These are phyloP conservation scores for Drosophila robusta DNA, from an alignment of 2,888 invertebrate genomes.

Conservation along the genomic window DNA sequence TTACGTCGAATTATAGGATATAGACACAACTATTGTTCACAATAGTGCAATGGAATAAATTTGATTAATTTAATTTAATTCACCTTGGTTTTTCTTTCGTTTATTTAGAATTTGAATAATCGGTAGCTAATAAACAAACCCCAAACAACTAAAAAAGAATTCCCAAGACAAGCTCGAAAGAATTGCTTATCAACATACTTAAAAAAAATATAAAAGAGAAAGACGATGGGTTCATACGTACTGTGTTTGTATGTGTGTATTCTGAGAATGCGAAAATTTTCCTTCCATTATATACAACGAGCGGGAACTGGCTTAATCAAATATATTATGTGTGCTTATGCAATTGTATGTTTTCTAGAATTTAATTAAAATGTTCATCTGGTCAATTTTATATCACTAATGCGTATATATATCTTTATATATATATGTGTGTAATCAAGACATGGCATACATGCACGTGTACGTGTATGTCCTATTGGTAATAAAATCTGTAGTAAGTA, in stretches of 20 bases:
- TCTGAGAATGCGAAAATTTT: constrained; percentile 12
- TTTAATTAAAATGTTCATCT: constrained; percentile 21
- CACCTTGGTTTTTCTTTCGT: background rate
- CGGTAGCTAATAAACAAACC: background rate
- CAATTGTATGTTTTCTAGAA: constrained; percentile 4
- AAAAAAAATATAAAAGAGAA: background rate
- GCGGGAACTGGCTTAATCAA: constrained; percentile 6
- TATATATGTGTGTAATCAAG: constrained; percentile 13
- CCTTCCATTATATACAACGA: constrained; percentile 41
- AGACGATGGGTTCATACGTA: background rate
- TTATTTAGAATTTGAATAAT: background rate
- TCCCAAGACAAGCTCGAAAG: background rate
- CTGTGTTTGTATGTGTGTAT: constrained; percentile 3
- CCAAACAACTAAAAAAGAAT: background rate
- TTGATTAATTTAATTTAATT: constrained; percentile 15
- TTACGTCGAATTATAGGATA: constrained; percentile 8
- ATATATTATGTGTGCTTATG: background rate
- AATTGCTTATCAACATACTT: background rate
- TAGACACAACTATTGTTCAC: constrained; percentile 28
- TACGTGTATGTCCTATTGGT: constrained; percentile 1
- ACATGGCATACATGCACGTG: constrained; percentile 7
- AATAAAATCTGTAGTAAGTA: constrained; percentile 29
- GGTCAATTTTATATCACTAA: constrained; percentile 43
- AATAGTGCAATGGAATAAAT: constrained; percentile 50
- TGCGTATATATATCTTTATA: constrained; percentile 14